A percentile compares a stretch with the other conserved stretches of the same genome.
Conservation (phyloP, 2,888 invertebrate species). For the Lumbricus terrestris region DNA sequence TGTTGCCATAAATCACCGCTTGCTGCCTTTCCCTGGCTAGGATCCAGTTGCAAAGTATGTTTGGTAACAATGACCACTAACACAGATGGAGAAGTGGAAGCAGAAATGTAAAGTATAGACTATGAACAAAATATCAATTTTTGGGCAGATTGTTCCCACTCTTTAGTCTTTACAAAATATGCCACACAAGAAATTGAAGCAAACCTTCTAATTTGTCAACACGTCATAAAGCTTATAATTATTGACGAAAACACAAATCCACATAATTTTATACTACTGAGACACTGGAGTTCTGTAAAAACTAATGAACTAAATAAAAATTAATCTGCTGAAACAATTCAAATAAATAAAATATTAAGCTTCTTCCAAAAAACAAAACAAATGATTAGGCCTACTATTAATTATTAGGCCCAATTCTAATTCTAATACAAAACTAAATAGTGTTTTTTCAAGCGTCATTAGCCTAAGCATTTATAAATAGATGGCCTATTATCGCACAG, state of each 20-base stretch:
- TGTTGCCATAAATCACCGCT: no score
- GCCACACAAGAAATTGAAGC: background rate
- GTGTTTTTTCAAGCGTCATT: background rate
- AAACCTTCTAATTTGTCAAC: background rate
- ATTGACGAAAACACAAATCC: background rate
- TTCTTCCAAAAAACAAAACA: background rate
- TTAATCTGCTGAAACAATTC: background rate
- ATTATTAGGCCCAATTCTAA: background rate
- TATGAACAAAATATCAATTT: no score
- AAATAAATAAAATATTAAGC: background rate
- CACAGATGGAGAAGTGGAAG: no score
- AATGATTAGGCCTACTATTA: background rate
- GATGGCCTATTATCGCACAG: background rate
- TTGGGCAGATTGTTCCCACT: background rate
- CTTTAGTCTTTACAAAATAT: background rate
- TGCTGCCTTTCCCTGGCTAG: no score
- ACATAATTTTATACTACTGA: background rate
- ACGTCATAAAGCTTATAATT: background rate
- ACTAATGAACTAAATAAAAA: no score
- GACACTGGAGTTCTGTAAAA: background rate
- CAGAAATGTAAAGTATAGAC: no score
- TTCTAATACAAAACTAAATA: background rate
- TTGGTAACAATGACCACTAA: no score
- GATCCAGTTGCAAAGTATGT: no score
- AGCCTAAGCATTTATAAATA: background rate